phyloP scores from a whole-genome alignment of 2,797 vertebrate genomes.

The Botia kubotai region DNA sequence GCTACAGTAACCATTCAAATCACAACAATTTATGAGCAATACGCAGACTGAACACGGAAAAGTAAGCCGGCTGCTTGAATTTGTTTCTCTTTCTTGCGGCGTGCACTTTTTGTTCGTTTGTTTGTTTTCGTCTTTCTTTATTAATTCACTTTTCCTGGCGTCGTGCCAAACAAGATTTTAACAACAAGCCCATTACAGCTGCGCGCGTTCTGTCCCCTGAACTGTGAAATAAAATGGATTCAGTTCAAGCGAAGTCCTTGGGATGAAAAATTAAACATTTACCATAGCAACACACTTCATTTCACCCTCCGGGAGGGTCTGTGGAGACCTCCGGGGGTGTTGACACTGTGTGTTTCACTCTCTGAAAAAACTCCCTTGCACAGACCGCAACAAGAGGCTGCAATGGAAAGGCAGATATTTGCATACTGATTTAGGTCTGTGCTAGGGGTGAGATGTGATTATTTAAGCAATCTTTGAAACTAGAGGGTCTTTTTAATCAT shows the following conservation, averaged over 20 bases:
- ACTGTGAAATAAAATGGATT: conserved; percentile 58
- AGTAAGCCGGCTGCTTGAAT: neutral
- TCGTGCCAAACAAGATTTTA: conserved; percentile 25
- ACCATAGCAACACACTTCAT: conserved; percentile 38
- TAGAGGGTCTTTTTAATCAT: conserved; percentile 27
- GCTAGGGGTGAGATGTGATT: conserved; percentile 1
- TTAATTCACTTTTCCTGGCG: conserved; percentile 4
- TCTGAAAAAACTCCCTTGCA: neutral
- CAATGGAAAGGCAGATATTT: conserved; percentile 14
- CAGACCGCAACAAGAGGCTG: neutral
- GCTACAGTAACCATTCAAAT: conserved; percentile 3
- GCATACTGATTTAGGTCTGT: conserved; percentile 6
- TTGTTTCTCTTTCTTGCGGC: neutral
- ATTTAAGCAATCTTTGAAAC: conserved; percentile 9
- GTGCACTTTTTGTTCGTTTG: neutral
- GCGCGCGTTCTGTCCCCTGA: conserved; percentile 38
- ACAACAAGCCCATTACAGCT: conserved; percentile 50
- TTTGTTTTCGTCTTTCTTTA: neutral
- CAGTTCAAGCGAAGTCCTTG: conserved; percentile 51
- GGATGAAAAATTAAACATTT: conserved; percentile 57
- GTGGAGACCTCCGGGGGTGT: conserved; percentile 9
- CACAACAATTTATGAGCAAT: neutral
- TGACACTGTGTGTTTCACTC: neutral
- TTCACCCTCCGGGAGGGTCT: conserved; percentile 45
- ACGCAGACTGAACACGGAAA: neutral